Evolutionary conservation across 2,797 vertebrate genomes (phyloP).

Genomic region (Leontopithecus rosalia): DNA sequence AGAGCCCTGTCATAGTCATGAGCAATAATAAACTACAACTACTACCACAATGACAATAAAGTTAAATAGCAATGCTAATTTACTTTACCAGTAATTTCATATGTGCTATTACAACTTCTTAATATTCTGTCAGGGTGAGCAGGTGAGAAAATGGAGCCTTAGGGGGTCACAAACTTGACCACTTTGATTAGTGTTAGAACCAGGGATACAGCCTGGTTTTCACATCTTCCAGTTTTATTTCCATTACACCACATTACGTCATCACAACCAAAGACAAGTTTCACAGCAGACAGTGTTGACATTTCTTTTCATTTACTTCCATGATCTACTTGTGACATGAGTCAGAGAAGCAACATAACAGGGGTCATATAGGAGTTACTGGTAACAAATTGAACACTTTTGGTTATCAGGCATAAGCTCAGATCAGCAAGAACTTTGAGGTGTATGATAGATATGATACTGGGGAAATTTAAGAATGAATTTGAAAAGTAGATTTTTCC

Average conservation of each 20-base stretch:
- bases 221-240: background rate
- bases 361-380: background rate
- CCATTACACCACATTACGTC: background rate
- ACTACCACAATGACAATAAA: background rate
- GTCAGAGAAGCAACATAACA: background rate
- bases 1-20: background rate
- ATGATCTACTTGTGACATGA: background rate
- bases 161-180: background rate
- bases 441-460: background rate
- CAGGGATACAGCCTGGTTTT: background rate
- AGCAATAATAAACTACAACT: background rate
- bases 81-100: background rate
- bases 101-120: background rate
- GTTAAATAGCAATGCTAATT: background rate
- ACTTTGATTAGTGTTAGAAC: background rate
- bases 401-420: background rate
- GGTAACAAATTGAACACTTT: conserved; percentile 20
- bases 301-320: conserved; percentile 26
- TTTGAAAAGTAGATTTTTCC: background rate
- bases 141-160: background rate
- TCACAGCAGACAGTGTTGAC: background rate
- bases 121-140: background rate
- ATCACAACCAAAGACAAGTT: background rate
- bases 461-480: background rate
- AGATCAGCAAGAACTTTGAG: background rate